Conservation (phyloP, 2,797 vertebrate species). For the Enteromius unitaeniatus region DNA sequence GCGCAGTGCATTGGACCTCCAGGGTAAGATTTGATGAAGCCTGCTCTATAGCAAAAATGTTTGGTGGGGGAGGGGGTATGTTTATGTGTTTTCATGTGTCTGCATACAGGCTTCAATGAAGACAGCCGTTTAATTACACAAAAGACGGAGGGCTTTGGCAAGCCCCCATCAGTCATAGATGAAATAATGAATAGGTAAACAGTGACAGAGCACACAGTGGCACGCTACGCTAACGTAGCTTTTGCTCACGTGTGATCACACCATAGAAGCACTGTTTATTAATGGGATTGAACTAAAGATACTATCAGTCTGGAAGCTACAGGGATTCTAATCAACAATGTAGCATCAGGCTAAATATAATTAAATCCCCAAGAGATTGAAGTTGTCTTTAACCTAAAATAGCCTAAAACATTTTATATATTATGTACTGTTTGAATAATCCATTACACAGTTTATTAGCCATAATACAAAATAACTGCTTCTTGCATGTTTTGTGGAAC, state of each 20-base stretch:
- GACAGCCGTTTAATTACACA: conserved; percentile 71
- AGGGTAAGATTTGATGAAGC: too few relatives aligned
- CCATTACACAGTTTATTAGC: background rate
- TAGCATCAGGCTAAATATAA: background rate
- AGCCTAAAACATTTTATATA: too few relatives aligned
- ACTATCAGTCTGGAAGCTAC: conserved; percentile 10
- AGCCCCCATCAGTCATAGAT: conserved; percentile 65
- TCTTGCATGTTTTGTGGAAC: background rate
- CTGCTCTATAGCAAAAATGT: conserved; percentile 33
- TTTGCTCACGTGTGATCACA: conserved; percentile 29
- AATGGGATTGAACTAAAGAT: conserved; percentile 59
- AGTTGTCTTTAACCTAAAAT: background rate
- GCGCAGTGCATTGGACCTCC: too few relatives aligned
- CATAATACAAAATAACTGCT: background rate
- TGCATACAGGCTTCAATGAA: conserved; percentile 46
- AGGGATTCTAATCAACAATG: background rate
- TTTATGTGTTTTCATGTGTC: conserved; percentile 32
- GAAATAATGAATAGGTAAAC: conserved; percentile 74
- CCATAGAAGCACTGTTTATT: conserved; percentile 56
- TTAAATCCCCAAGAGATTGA: background rate
- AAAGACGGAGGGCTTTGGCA: conserved; percentile 64
- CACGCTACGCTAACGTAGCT: conserved; percentile 1
- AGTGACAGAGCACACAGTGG: conserved; percentile 49
- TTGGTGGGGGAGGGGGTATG: background rate
- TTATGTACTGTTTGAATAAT: background rate